phyloP scores from a whole-genome alignment of 2,113 vertebrate genomes.

The Hypomesus transpacificus region DNA sequence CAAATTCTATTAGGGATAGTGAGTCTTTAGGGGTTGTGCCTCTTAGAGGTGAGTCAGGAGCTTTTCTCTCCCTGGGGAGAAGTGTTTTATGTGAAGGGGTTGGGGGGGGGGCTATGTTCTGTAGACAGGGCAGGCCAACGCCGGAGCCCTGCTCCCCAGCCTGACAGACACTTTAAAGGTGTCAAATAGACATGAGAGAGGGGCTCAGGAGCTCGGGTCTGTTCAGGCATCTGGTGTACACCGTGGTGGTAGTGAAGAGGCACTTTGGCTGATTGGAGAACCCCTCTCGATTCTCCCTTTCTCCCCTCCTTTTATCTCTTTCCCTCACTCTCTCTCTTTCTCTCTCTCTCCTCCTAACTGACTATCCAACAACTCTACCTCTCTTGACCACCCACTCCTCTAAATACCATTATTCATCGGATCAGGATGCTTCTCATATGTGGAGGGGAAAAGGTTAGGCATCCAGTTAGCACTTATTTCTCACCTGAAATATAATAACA shows the following conservation, averaged over 20 bases:
- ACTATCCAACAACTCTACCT: neutral
- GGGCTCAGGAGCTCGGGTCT: neutral
- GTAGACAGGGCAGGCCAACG: neutral
- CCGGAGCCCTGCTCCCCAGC: neutral
- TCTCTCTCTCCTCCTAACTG: neutral
- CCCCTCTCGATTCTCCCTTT: neutral
- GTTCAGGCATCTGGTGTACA: neutral
- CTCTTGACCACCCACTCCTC: no score
- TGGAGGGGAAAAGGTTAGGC: no score
- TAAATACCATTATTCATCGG: no score
- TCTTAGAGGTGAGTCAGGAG: constrained; percentile 5
- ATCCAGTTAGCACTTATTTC: no score
- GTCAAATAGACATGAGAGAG: neutral
- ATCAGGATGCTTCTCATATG: no score
- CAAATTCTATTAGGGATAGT: constrained; percentile 3
- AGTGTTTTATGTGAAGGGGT: neutral
- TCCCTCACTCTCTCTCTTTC: neutral
- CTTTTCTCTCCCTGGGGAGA: constrained; percentile 11
- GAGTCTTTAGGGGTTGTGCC: neutral
- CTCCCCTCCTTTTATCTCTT: neutral
- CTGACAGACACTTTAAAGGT: constrained; percentile 6
- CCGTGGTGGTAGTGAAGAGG: constrained; percentile 2
- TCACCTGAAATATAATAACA: no score
- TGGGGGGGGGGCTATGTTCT: neutral
- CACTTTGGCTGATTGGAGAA: constrained; percentile 1